Base-by-base conservation (phyloP, 2,888 invertebrate species). In the Peribatodes rhomboidaria region DNA sequence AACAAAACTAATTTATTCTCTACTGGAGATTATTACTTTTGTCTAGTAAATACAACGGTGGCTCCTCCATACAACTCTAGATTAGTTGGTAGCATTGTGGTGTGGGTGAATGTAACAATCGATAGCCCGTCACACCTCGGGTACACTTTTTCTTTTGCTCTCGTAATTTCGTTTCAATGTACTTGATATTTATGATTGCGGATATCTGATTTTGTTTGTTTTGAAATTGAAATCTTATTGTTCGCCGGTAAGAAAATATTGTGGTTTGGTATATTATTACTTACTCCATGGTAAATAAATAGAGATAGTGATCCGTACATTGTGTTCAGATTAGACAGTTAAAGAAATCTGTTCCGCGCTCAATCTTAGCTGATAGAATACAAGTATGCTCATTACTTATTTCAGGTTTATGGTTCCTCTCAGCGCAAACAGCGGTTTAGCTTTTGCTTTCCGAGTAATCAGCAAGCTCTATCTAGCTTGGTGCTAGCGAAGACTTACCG, bases 101-200 rank as follows among this genome's bases (percentile, higher is more conserved):
- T 77, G 78, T 81, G 73, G 77, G 81, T 79, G 83, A 80, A 77
- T 72, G 75, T 76, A 78, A 78, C 80, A 80, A 82, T 79, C 81
- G 79, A 82, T 82, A 80, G 78, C 71, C 65, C 53, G 57, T 46
- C 71, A 74, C 71, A 74, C 71, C 68, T 69, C 69, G 72, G 68
- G 62, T 72, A 78, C 82, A 78, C 82, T 82, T 84, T 83, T 84
- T 83, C 81, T 84, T 83, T 84, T 84, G 82, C 75, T 81, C 79
- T 75, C 78, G 74, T 76, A 78, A 55, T 68, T 69, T 73, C 70
- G 64, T 71, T 67, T 67, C 70, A 59, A 55, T 61, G 61, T 67
- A 47, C 53, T 31, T 50, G 35, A 47, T 58, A 61, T 22, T 54
- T 47, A 46, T 60, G 58, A 64, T 59, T 55, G 64, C 61, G 67